A percentile compares a stretch with the other conserved stretches of the same genome.
Evolutionary conservation across 1,140 invertebrate species (phyloP).

Genomic region (Wasmannia auropunctata): DNA sequence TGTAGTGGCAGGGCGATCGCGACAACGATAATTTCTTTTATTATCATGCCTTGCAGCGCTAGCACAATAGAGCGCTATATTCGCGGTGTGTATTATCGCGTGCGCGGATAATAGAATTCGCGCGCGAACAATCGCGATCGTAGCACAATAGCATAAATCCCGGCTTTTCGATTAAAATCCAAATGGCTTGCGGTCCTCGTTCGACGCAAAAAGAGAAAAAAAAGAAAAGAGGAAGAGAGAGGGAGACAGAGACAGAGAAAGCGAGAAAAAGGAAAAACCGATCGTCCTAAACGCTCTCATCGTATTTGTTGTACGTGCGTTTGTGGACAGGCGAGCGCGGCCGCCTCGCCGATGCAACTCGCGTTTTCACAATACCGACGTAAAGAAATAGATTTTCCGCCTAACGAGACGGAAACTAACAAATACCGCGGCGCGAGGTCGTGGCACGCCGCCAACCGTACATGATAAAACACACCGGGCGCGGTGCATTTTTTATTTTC

Average conservation of each 20-base stretch:
- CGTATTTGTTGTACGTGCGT: neutral
- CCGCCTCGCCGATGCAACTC: conserved; percentile 35
- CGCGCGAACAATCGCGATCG: conserved; percentile 28
- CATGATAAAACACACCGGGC: conserved; percentile 76
- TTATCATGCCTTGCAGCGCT: conserved; percentile 40
- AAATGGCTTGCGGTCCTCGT: conserved; percentile 57
- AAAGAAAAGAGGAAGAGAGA: neutral
- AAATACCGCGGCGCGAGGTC: conserved; percentile 77
- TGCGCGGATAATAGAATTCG: conserved; percentile 51
- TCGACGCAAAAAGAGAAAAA: conserved; percentile 4
- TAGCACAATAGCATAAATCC: conserved; percentile 53
- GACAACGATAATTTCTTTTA: conserved; percentile 56
- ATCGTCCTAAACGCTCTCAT: conserved; percentile 41
- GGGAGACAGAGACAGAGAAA: neutral
- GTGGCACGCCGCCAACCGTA: conserved; percentile 75
- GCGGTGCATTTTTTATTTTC: conserved; percentile 33
- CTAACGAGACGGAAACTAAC: conserved; percentile 81
- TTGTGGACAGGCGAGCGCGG: neutral
- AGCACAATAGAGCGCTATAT: conserved; percentile 46
- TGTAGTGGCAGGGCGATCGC: conserved; percentile 25
- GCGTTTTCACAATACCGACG: conserved; percentile 70
- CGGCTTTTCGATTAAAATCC: conserved; percentile 64
- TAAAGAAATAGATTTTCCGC: conserved; percentile 82
- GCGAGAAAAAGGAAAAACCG: conserved; percentile 5
- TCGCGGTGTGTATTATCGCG: conserved; percentile 51